phyloP scores from a whole-genome alignment of 2,113 vertebrate genomes.

The Orycteropus afer region DNA sequence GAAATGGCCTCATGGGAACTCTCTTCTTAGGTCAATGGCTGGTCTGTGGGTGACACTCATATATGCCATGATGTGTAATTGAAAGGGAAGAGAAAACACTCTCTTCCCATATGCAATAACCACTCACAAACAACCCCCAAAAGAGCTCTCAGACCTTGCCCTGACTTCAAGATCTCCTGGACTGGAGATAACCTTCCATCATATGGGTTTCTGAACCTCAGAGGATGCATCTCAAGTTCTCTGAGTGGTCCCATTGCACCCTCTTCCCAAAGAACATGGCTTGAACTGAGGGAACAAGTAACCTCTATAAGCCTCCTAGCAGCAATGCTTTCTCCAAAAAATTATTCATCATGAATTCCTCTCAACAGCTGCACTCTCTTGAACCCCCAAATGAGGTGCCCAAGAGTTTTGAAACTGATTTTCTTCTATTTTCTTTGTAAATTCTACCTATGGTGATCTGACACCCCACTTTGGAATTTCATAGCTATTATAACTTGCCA shows the following conservation, averaged over 20 bases:
- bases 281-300: neutral
- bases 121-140: neutral
- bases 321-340: neutral
- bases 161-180: neutral
- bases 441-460: neutral
- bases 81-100: neutral
- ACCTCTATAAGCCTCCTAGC: neutral
- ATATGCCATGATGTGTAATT: accelerated
- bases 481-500: neutral
- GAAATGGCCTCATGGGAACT: neutral
- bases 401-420: neutral
- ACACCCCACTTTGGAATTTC: neutral
- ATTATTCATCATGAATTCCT: neutral
- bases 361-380: neutral
- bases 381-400: neutral
- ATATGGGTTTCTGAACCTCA: neutral
- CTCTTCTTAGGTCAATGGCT: neutral
- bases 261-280: neutral
- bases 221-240: neutral
- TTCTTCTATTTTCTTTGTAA: neutral
- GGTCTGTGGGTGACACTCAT: neutral
- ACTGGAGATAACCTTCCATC: neutral
- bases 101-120: neutral
- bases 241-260: neutral
- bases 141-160: neutral